Conservation (phyloP, 2,113 vertebrate genomes). For the Rhinoderma darwinii region DNA sequence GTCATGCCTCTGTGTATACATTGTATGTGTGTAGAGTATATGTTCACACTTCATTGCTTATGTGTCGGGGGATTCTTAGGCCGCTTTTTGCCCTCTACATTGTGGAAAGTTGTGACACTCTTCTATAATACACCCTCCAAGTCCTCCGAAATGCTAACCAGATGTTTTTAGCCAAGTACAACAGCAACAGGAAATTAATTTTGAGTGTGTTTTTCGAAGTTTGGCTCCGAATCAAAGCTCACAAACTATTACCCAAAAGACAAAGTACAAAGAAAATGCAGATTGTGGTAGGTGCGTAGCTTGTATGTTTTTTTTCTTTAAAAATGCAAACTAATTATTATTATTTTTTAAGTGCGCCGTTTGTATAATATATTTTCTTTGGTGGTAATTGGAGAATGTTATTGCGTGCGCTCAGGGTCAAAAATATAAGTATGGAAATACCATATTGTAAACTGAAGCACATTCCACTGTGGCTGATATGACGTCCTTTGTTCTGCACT, state of each 20-base stretch:
- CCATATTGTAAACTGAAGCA: constrained; percentile 19
- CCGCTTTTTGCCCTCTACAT: background rate
- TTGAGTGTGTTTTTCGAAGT: constrained; percentile 56
- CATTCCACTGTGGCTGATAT: constrained; percentile 17
- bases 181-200: constrained; percentile 59
- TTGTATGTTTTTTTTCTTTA: constrained; percentile 5
- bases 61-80: background rate
- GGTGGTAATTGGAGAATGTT: constrained; percentile 10
- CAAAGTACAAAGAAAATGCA: constrained; percentile 33
- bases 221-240: constrained; percentile 55
- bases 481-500: constrained; percentile 19
- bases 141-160: constrained; percentile 53
- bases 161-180: constrained; percentile 57
- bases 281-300: constrained; percentile 38
- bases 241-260: constrained; percentile 51
- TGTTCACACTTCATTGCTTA: background rate
- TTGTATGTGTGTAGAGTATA: background rate
- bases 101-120: constrained; percentile 45
- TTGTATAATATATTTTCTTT: constrained; percentile 13
- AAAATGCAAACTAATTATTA: background rate
- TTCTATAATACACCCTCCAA: constrained; percentile 41
- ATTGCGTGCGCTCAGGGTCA: background rate
- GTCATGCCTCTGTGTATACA: background rate
- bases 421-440: constrained; percentile 31
- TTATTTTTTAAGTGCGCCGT: background rate